phyloP scores from a whole-genome alignment of 1,140 invertebrate genomes.

The Idris sp. region DNA sequence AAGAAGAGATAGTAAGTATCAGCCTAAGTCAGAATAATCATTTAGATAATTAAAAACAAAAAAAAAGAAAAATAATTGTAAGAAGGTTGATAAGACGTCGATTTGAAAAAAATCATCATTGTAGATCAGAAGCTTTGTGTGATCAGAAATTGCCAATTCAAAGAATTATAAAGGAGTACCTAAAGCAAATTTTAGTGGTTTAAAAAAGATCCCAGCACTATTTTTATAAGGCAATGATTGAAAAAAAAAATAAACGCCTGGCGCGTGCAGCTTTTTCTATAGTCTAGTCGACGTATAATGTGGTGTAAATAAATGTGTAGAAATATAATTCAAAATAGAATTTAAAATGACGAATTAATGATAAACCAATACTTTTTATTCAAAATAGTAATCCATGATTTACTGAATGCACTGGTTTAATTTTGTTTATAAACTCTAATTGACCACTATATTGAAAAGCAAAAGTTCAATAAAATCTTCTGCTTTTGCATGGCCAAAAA shows the following conservation, averaged over 20 bases:
- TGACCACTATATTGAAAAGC: too few species aligned
- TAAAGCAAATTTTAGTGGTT: conserved; percentile 31
- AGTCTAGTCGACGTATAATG: conserved; percentile 28
- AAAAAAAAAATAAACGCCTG: conserved; percentile 34
- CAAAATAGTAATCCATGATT: too few species aligned
- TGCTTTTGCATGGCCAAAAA: too few species aligned
- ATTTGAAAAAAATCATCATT: too few species aligned
- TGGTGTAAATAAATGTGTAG: conserved; percentile 27
- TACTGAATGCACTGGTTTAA: too few species aligned
- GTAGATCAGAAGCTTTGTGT: conserved; percentile 36
- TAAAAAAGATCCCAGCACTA: conserved; percentile 61
- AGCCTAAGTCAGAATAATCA: conserved; percentile 51
- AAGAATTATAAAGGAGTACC: conserved; percentile 40
- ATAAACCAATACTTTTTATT: too few species aligned
- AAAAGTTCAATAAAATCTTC: too few species aligned
- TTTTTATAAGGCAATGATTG: conserved; percentile 65
- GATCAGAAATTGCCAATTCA: conserved; percentile 24
- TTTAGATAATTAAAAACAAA: conserved; percentile 2
- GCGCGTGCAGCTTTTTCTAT: conserved; percentile 50
- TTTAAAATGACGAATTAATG: too few species aligned
- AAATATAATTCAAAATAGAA: too few species aligned
- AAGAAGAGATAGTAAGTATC: conserved; percentile 28
- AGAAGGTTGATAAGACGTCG: too few species aligned
- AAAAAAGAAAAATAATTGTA: too few species aligned
- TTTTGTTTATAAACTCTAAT: too few species aligned